These are phyloP conservation scores for Spheniscus mendiculus DNA, from an alignment of 2,113 vertebrate species.

Conservation along the genomic window DNA sequence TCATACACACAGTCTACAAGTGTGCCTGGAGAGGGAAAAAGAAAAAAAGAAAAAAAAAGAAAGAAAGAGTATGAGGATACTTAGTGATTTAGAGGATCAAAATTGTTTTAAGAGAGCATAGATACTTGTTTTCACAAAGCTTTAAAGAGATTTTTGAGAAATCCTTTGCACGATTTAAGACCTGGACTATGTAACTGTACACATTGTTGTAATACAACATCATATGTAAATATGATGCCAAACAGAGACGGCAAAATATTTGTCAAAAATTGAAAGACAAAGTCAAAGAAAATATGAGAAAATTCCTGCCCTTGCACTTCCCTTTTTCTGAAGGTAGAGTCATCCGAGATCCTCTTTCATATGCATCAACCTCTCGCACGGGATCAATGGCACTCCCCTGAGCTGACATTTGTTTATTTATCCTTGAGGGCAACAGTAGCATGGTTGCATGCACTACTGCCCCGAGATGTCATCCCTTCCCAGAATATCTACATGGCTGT, in stretches of 20 bases:
- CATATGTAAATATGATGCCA: rapidly evolving
- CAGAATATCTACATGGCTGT: background rate
- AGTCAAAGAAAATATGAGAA: background rate
- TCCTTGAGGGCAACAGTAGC: background rate
- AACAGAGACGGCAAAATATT: background rate
- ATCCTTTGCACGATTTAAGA: background rate
- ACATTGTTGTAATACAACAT: background rate
- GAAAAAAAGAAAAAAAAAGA: too few relatives aligned
- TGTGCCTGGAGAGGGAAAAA: background rate
- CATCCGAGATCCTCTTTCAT: background rate
- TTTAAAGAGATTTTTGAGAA: background rate
- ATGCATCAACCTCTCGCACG: rapidly evolving
- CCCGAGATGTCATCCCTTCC: background rate
- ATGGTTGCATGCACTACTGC: background rate
- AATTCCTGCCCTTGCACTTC: background rate
- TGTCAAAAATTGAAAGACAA: background rate
- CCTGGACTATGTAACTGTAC: background rate
- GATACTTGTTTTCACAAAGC: background rate
- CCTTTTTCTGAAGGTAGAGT: background rate
- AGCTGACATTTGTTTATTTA: background rate
- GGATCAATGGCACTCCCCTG: background rate
- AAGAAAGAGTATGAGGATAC: background rate
- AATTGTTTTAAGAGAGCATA: background rate
- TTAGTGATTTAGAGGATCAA: background rate
- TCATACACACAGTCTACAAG: background rate